Base-by-base conservation (phyloP, 2,797 vertebrate genomes). In the Alexandromys oeconomus region DNA sequence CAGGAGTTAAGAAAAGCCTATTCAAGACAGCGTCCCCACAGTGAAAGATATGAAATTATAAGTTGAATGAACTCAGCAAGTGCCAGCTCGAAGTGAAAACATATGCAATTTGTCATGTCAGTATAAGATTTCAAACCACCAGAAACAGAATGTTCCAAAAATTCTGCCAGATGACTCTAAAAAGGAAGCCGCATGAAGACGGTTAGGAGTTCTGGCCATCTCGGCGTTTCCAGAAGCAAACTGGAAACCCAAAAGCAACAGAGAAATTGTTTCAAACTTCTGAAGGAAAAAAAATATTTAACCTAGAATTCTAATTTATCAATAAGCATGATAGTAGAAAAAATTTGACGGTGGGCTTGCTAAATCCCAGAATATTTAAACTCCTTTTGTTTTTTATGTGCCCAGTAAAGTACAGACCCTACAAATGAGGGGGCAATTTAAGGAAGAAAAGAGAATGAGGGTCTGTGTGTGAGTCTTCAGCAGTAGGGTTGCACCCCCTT, bases 301-400 rank as follows among this genome's bases (percentile, higher is more conserved):
- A 79, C 5, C 78, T 94, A 87, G 37, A 94, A 85, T 86, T 94
- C 74, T 78, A 84, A 86, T 71, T 13, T 78, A 34, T 43, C 82
- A 43, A 69, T 69, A 93, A 86, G 82, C 63, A 6, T 63, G n/a
- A 76, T 27, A 4, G 15, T n/a, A 71, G 29, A 37, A 86, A 93
- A 91, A 81, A 67, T 1, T 10, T 84, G 54, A 77, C 40, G 67
- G 79, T 61, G 63, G 74, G 78, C 21, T 69, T 67, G 6, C 8
- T 86, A 93, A 94, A 69, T 76, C 76, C 88, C 48, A 89, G 89
- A 95, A 65, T 89, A 89, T 57, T 82, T 94, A 91, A 48, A 8
- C 7, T 59, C 21, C 27, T 4, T 79, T 89, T 74, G 43, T 86
- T 89, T 92, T 15, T 43, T 34, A 46, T 59, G n/a, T 46, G 51